Conservation (phyloP, 2,113 vertebrate species). For the Pedetes capensis region DNA sequence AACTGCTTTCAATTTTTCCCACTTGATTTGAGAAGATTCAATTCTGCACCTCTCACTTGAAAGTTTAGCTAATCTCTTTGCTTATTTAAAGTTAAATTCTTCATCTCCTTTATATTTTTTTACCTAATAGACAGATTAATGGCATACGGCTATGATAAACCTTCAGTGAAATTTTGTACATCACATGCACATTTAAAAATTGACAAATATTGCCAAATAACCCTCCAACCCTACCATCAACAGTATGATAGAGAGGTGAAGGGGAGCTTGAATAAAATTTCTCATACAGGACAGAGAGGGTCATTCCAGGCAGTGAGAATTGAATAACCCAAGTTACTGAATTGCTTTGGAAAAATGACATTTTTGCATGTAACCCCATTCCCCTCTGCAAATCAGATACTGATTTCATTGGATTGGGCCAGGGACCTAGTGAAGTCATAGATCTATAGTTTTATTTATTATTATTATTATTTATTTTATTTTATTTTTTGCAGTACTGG, state of each 20-base stretch:
- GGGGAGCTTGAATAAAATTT: neutral
- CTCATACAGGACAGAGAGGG: neutral
- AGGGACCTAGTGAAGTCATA: neutral
- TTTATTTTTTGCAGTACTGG: too few relatives aligned
- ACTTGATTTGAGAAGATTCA: conserved; percentile 4
- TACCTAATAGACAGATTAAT: neutral
- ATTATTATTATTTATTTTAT: too few relatives aligned
- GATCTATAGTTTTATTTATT: neutral
- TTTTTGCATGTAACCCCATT: neutral
- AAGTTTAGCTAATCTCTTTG: conserved; percentile 43
- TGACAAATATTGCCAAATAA: neutral
- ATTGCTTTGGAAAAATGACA: neutral
- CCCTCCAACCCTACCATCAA: neutral
- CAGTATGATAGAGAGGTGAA: neutral
- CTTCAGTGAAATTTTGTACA: conserved; percentile 19
- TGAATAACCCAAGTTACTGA: neutral
- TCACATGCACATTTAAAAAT: neutral
- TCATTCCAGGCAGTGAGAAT: neutral
- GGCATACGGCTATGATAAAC: neutral
- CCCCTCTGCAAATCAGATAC: neutral
- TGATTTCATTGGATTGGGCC: neutral
- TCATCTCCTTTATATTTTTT: neutral
- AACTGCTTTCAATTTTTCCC: conserved; percentile 23
- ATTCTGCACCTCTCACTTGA: neutral
- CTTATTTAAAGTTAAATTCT: conserved; percentile 56